These are phyloP conservation scores for Ambastaia sidthimunki DNA, from an alignment of 2,797 vertebrate species.

Conservation along the genomic window DNA sequence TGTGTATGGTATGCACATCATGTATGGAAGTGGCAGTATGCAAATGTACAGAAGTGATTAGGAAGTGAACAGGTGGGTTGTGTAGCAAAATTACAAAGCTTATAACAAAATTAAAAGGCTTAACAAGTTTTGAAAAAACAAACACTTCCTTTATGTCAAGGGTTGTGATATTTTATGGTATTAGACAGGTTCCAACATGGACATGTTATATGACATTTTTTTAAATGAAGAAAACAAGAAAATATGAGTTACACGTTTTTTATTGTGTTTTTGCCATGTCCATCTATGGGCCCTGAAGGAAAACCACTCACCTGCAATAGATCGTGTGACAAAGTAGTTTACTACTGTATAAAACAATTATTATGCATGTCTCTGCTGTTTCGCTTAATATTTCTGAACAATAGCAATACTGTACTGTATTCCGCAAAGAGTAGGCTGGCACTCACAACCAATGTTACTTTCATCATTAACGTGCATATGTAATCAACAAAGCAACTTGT, in stretches of 20 bases:
- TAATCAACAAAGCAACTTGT: conserved; percentile 25
- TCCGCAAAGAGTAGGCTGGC: neutral
- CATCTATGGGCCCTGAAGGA: too few relatives aligned
- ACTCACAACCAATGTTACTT: neutral
- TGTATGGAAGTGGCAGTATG: neutral
- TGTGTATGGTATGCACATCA: neutral
- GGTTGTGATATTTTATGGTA: too few relatives aligned
- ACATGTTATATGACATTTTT: too few relatives aligned
- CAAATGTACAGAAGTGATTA: neutral
- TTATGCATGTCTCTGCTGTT: neutral
- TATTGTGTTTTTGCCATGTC: too few relatives aligned
- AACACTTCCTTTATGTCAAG: too few relatives aligned
- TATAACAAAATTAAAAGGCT: neutral
- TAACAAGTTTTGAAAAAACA: too few relatives aligned
- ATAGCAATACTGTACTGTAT: neutral
- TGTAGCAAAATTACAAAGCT: neutral
- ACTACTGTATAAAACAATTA: neutral
- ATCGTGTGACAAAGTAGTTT: neutral
- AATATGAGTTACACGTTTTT: too few relatives aligned
- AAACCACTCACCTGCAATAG: neutral
- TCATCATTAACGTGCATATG: conserved; percentile 32
- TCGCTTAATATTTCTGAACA: neutral
- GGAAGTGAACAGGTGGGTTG: neutral
- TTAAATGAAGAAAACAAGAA: too few relatives aligned
- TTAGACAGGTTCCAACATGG: too few relatives aligned